Conservation (phyloP, 2,113 vertebrate species). For the Notarius lentiginosus region DNA sequence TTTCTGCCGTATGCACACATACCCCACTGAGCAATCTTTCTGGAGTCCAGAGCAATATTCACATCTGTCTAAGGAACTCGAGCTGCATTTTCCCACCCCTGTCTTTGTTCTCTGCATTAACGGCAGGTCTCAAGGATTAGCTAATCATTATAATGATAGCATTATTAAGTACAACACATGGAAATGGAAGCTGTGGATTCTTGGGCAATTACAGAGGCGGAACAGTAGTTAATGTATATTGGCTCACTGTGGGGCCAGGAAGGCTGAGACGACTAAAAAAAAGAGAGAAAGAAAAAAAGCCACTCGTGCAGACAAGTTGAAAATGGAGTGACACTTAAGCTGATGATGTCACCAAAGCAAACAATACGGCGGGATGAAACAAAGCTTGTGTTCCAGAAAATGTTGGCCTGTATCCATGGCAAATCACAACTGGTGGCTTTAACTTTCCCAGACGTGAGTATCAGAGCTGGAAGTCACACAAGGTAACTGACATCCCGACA, state of each 20-base stretch:
- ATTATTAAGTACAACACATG: conserved; percentile 49
- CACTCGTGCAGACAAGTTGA: conserved; percentile 6
- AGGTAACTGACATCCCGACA: conserved; percentile 14
- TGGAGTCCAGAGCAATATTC: conserved; percentile 51
- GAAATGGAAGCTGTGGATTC: conserved; percentile 33
- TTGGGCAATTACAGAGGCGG: conserved; percentile 35
- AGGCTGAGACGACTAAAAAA: conserved; percentile 26
- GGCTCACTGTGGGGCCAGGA: conserved; percentile 26
- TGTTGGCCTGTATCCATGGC: conserved; percentile 14
- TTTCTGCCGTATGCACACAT: conserved; percentile 56
- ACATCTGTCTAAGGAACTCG: conserved; percentile 40
- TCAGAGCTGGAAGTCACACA: conserved; percentile 14
- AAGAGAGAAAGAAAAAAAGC: not conserved
- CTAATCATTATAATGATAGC: conserved; percentile 62
- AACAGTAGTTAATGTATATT: conserved; percentile 48
- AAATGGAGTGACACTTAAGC: conserved; percentile 19
- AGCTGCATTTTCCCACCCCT: conserved; percentile 50
- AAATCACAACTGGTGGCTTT: conserved; percentile 18
- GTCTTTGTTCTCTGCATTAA: conserved; percentile 46
- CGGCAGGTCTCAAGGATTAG: conserved; percentile 55
- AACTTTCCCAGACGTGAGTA: conserved; percentile 30
- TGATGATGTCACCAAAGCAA: conserved; percentile 26
- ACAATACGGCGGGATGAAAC: conserved; percentile 20
- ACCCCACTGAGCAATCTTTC: conserved; percentile 52
- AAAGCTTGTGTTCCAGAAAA: conserved; percentile 19